Base-by-base conservation (phyloP, 2,113 vertebrate species). In the Malurus elegans region DNA sequence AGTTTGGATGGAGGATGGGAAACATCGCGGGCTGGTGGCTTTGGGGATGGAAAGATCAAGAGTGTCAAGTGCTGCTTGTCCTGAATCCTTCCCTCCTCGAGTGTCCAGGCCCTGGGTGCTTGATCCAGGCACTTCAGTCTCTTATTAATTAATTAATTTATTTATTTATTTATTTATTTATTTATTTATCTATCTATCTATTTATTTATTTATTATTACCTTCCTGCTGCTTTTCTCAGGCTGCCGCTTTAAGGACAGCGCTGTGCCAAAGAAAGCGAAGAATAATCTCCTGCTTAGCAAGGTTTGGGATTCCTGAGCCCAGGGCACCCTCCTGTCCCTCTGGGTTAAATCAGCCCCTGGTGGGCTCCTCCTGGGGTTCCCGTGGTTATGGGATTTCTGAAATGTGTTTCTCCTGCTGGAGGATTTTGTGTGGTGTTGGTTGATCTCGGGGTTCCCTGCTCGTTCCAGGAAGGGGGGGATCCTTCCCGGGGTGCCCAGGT, bases 401-500 rank as follows among this genome's bases (percentile, higher is more conserved):
- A n/a, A 10, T 1, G 21, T 29, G 28, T 26, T n/a, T 61, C 25
- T 24, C 11, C 13, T 62, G 3, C 1, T 0, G 6, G 18, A 38
- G 29, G 31, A 4, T 62, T 44, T 79, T 44, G 36, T 1, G 3
- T 1, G 3, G 38, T 5, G 24, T 12, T 69, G 18, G 0, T 0
- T 20, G 47, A 48, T 31, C 4, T 50, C 11, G 31, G 28, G 66
- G 5, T 79, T 8, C 38, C 24, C 19, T 67, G 38, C 32, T 29
- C 36, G 18, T 50, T 74, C 38, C 61, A 17, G 28, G 26, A 19
- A 28, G 79, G 18, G 48, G 48, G 5, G 4, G 47, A 32, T 20
- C 44, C 29, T 72, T 67, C 57, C 66, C 38, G 8, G 71, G 38
- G 62, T 65, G 73, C 70, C 90, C 71, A 32, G 60, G n/a, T 29